phyloP scores from a whole-genome alignment of 2,797 vertebrate species.

The Oreortyx pictus region DNA sequence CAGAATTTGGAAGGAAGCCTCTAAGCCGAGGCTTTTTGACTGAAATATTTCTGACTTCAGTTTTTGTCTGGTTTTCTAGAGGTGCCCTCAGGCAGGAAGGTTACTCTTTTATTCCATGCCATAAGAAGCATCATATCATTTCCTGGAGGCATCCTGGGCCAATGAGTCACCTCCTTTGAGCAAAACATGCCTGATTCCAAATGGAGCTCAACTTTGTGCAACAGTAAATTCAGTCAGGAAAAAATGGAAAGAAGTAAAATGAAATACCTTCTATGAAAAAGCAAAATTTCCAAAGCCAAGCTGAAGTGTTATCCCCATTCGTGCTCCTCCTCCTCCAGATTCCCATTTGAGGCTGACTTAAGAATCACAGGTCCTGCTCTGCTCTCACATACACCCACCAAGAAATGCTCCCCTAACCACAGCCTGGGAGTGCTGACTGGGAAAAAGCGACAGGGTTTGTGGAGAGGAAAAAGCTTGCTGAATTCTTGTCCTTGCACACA shows the following conservation, averaged over 20 bases:
- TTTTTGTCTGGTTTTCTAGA: not conserved
- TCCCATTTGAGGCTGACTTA: not conserved
- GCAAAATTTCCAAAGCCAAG: not conserved
- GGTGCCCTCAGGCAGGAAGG: not conserved
- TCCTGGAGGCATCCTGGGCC: constrained; percentile 41
- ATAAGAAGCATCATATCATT: not conserved
- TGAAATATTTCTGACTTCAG: not conserved
- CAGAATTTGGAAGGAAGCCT: not conserved
- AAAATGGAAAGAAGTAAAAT: not conserved
- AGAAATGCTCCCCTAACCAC: not conserved
- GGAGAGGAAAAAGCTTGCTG: not conserved
- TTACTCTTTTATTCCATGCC: not conserved
- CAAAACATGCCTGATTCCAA: not conserved
- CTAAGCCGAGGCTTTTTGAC: not conserved
- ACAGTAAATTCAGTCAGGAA: not conserved
- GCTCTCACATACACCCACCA: not conserved
- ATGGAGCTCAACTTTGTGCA: not conserved
- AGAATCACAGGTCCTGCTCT: not conserved
- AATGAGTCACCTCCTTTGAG: constrained; percentile 26
- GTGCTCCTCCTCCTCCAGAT: constrained; percentile 13
- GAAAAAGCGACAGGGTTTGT: not conserved
- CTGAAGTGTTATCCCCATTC: constrained; percentile 18
- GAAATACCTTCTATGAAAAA: not conserved
- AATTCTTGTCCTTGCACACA: not conserved
- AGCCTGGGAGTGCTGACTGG: not conserved